These are phyloP conservation scores for Sitta carolinensis DNA, from an alignment of 2,797 vertebrate genomes.

Conservation along the genomic window DNA sequence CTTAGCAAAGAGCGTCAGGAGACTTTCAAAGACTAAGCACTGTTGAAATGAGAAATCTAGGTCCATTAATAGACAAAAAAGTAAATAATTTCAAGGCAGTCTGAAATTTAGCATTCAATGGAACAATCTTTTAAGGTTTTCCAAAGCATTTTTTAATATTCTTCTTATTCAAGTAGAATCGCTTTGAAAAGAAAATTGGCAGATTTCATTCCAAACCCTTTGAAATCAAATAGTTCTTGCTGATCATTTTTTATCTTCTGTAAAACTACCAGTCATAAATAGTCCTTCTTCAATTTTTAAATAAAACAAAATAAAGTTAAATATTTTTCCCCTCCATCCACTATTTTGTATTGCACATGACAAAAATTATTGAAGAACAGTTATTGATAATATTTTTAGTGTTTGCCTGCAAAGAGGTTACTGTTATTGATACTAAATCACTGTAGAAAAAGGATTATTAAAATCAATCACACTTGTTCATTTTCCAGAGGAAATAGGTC, in stretches of 20 bases:
- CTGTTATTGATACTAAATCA: background rate
- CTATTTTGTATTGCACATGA: background rate
- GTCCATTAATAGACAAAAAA: background rate
- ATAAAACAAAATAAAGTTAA: background rate
- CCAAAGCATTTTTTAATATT: background rate
- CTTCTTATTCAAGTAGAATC: background rate
- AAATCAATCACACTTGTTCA: background rate
- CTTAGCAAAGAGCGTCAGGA: background rate
- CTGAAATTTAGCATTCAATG: background rate
- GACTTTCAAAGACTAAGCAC: background rate
- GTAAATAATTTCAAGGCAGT: background rate
- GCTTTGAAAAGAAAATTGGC: background rate
- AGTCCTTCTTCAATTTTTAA: background rate
- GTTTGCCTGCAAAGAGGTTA: background rate
- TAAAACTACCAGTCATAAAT: background rate
- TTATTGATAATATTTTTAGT: background rate
- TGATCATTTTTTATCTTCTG: background rate
- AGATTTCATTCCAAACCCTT: background rate
- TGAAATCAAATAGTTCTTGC: background rate
- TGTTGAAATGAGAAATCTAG: background rate
- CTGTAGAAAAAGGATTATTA: background rate
- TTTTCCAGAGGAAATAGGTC: background rate
- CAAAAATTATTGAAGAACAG: background rate
- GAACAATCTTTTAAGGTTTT: background rate
- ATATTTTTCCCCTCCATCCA: background rate